These are phyloP conservation scores for Urocynchramus pylzowi DNA, from an alignment of 2,113 vertebrate genomes.

Conservation along the genomic window DNA sequence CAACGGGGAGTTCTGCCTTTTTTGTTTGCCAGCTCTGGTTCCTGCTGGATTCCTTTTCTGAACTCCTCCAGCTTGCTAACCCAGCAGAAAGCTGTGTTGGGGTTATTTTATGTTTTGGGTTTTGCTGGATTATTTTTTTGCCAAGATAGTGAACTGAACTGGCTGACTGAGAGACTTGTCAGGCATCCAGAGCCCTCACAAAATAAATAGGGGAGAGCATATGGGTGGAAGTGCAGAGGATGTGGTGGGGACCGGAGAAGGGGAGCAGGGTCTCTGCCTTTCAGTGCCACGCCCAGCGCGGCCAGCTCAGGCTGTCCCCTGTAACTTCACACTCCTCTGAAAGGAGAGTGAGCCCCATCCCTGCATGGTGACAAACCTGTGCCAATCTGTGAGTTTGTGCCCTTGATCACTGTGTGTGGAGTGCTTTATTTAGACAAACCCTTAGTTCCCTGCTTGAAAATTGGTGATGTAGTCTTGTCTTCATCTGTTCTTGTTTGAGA, in stretches of 20 bases:
- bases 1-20: constrained; percentile 1
- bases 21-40: constrained; percentile 1
- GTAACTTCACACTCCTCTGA: neutral
- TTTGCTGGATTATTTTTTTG: constrained; percentile 3
- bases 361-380: neutral
- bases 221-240: constrained; percentile 46
- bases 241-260: constrained; percentile 24
- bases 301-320: neutral
- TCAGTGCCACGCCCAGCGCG: accelerated
- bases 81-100: neutral
- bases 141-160: constrained; percentile 25
- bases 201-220: constrained; percentile 19
- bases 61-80: neutral
- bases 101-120: constrained; percentile 16
- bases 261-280: neutral
- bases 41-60: neutral
- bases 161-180: neutral
- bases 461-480: neutral
- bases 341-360: neutral
- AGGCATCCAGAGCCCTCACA: constrained; percentile 30
- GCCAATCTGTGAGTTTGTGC: neutral
- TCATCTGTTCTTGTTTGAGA: neutral
- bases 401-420: neutral
- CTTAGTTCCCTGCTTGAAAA: neutral
- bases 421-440: neutral